These are phyloP conservation scores for Hirtodrosophila trivittata DNA, from an alignment of 2,888 invertebrate species.

Conservation along the genomic window DNA sequence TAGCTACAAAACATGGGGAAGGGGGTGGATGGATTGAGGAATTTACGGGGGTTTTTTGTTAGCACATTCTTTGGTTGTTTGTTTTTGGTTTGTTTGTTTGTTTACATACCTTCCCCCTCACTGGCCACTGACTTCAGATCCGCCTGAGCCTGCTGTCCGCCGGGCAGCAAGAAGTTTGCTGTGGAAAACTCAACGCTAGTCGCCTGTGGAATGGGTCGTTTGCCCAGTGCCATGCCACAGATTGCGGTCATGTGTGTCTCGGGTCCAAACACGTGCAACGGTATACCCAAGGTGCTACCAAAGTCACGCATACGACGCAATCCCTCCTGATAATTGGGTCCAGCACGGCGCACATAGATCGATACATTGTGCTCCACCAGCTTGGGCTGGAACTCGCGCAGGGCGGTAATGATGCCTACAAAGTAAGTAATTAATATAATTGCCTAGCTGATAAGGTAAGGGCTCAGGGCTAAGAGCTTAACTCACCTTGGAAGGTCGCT, in stretches of 20 bases:
- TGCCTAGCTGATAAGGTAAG: conserved; percentile 29
- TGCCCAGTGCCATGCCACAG: conserved; percentile 98
- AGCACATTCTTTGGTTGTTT: conserved; percentile 2
- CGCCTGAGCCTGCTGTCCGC: conserved; percentile 86
- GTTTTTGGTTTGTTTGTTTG: conserved; percentile 8
- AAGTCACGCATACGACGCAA: conserved; percentile 97
- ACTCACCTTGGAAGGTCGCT: conserved; percentile 96
- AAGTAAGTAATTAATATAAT: conserved; percentile 8
- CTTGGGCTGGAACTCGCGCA: conserved; percentile 95
- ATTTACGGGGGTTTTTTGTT: too few species aligned
- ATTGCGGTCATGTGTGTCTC: conserved; percentile 99
- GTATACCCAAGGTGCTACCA: conserved; percentile 92
- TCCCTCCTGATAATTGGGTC: conserved; percentile 99
- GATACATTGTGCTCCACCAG: conserved; percentile 95
- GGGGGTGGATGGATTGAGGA: conserved; percentile 11
- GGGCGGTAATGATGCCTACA: conserved; percentile 93
- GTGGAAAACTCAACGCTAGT: conserved; percentile 89
- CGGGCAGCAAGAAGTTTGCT: conserved; percentile 94
- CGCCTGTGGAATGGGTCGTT: conserved; percentile 91
- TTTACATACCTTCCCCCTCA: conserved; percentile 70
- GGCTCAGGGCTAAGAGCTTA: conserved; percentile 1
- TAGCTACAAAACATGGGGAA: conserved; percentile 18
- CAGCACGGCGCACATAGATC: conserved; percentile 98
- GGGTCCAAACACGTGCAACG: conserved; percentile 98
- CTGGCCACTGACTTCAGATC: conserved; percentile 79